Evolutionary conservation across 2,797 vertebrate genomes (phyloP).

Genomic region (Neosilurus mollespiculum): DNA sequence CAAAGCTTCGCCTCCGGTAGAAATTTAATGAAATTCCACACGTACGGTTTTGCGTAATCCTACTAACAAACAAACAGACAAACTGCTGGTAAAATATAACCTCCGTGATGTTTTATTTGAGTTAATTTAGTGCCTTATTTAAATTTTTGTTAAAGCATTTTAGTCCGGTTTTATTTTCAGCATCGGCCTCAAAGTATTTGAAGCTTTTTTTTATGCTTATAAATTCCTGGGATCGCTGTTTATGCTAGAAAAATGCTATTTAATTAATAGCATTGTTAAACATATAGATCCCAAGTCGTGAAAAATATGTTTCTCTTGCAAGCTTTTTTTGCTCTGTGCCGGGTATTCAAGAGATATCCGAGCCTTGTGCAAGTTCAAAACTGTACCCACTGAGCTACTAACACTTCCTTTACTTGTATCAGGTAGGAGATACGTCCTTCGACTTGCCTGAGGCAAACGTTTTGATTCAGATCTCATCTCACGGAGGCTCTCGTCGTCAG

Average conservation of each 20-base stretch:
- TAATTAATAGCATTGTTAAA: background rate
- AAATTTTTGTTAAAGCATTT: background rate
- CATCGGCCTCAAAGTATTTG: background rate
- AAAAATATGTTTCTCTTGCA: background rate
- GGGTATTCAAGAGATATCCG: background rate
- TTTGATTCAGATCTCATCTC: constrained; percentile 97
- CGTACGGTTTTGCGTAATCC: too few species aligned
- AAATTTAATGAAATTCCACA: too few species aligned
- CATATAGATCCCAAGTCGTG: background rate
- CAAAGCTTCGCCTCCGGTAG: too few species aligned
- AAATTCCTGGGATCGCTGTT: background rate
- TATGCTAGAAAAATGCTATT: background rate
- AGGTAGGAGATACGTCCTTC: constrained; percentile 98
- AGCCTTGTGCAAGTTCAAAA: background rate
- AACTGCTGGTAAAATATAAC: too few species aligned
- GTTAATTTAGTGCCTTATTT: background rate
- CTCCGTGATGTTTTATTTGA: too few species aligned
- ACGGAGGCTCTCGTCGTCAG: constrained; percentile 94
- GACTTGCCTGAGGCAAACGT: constrained; percentile 97
- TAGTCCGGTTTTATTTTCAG: background rate
- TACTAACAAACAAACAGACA: too few species aligned
- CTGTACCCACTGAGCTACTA: background rate
- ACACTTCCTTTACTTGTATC: constrained; percentile 6
- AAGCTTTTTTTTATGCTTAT: background rate
- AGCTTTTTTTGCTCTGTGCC: background rate